Base-by-base conservation (phyloP, 2,888 invertebrate species). In the Eristalis pertinax region DNA sequence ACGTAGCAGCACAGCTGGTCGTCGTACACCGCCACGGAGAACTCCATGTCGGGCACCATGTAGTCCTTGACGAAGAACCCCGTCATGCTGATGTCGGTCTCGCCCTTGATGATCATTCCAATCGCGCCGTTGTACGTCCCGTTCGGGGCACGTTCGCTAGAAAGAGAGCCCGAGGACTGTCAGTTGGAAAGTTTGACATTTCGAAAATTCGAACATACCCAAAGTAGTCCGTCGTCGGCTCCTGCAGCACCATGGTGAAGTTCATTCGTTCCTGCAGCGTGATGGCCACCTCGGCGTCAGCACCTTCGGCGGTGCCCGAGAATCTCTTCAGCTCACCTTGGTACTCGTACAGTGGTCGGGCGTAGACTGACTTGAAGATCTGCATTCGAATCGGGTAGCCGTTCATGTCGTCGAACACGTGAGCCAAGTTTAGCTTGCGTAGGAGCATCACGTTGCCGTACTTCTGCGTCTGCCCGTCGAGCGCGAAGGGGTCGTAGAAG, bases 31-130 rank as follows among this genome's bases (percentile, higher is more conserved):
- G 93, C 90, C 15, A 91, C 92, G 0, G 93, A 91, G 75, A 93
- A 94, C 58, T 91, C 92, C 84, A 93, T 90, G 29, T 92, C 91
- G 4, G 91, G 90, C 62, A 92, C 92, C 84, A 92, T 89, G 83
- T 94, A 94, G 73, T 93, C 92, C 89, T 93, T 94, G 13, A 93
- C 91, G 84, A 94, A 94, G 85, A 93, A 92, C 22, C 93, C 92
- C 0, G 93, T 93, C 50, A 93, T 82, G 50, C 92, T 91, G 15
- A 93, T 90, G 84, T 94, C 94, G 68, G 92, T 89, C 63, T 92
- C 90, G 22, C 91, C 90, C 8, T 89, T 90, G 2, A 92, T 89
- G 11, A 93, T 90, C 10, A 92, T 92, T n/a, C 92, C 92, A 11
- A 94, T 91, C 8, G 91, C 92, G 2, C 94, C 93, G 24, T 91